Base-by-base conservation (phyloP, 1,140 invertebrate species). In the Adelges cooleyi region DNA sequence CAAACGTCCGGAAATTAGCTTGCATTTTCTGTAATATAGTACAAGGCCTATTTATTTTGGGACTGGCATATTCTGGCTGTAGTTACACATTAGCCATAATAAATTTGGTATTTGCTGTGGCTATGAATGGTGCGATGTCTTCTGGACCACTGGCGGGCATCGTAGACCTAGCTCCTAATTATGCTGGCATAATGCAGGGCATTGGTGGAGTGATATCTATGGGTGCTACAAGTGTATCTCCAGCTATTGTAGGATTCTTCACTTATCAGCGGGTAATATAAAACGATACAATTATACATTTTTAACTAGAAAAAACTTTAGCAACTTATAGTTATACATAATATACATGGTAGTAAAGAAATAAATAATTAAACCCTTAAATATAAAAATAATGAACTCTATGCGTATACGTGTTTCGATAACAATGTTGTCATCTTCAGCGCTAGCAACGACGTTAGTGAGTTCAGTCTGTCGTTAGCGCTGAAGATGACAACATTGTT, bases 81-180 rank as follows among this genome's bases (percentile, higher is more conserved):
- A 76, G 85, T 69, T 76, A 79, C 3, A 75, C 74, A 3, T 71
- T 79, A 0, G 84, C 84, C 0, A 78, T 84, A 23, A 66, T 81
- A 3, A 80, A 84, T 66, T 75, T 86, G 65, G 81, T 82, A 29
- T 62, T 79, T 8, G 82, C 84, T 1, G 81, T 79, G 1, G 78
- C 79, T 15, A 73, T 80, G 2, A 82, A 82, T 70, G 85, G 85
- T 4, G 81, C 83, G 0, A 78, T 84, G 1, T 84, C 84, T 1
- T 81, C 83, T 0, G 83, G 84, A 2, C 79, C 79, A 0, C 72
- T 86, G 27, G 79, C 84, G 0, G 79, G 76, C 18, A 76, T 84
- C 18, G 82, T 86, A 2, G 84, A 86, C 68, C 73, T 85, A 15
- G 81, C 82, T 53, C 84, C 84, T 1, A 86, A 86, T 74, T 85